Conservation (phyloP, 2,797 vertebrate species). For the Setipinna tenuifilis region DNA sequence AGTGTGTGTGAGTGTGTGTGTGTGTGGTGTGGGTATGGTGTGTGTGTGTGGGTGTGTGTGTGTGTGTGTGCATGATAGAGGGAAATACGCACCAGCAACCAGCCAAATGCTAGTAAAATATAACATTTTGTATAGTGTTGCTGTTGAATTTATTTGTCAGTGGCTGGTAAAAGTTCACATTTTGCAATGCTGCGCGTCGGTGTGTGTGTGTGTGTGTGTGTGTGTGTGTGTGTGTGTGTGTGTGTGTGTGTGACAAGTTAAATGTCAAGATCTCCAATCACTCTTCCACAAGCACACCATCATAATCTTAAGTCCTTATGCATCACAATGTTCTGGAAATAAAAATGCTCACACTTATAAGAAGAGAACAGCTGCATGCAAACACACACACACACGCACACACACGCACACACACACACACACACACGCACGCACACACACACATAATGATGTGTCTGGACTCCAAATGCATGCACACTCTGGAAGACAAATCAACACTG, state of each 20-base stretch:
- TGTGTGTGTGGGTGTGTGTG: no score
- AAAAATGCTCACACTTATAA: constrained; percentile 14
- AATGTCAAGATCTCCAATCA: not conserved
- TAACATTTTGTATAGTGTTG: no score
- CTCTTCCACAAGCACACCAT: not conserved
- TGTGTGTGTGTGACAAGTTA: not conserved
- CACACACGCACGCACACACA: constrained; percentile 59
- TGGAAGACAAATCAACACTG: not conserved
- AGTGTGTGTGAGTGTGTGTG: not conserved
- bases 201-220: not conserved
- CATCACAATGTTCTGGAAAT: not conserved
- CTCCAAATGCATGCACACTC: constrained; percentile 43
- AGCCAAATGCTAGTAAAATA: no score
- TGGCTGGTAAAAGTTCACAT: no score
- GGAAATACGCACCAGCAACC: no score
- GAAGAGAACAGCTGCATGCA: constrained; percentile 22
- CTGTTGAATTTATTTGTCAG: no score
- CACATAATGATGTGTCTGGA: not conserved
- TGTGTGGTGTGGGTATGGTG: no score
- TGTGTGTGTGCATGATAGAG: no score
- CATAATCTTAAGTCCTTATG: not conserved
- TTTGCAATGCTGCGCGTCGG: no score
- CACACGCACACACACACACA: constrained; percentile 50
- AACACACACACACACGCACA: constrained; percentile 26
- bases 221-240: not conserved